Conservation (phyloP, 2,888 invertebrate genomes). For the Sialis lutaria region DNA sequence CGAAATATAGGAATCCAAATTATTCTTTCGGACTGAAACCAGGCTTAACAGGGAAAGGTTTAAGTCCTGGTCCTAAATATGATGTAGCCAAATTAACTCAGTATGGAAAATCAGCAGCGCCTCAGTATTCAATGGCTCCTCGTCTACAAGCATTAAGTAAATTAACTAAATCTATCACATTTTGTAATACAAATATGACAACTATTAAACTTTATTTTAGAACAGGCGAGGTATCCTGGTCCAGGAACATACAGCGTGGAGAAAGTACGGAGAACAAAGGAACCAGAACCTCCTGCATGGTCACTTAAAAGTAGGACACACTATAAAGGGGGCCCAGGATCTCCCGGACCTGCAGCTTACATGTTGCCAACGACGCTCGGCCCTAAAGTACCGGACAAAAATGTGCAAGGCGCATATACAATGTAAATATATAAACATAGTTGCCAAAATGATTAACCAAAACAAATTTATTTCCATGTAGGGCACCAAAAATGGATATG, state of each 20-base stretch:
- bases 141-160: neutral
- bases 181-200: neutral
- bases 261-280: constrained; percentile 31
- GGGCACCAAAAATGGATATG: neutral
- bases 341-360: constrained; percentile 47
- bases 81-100: constrained; percentile 31
- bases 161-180: neutral
- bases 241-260: constrained; percentile 47
- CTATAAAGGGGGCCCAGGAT: constrained; percentile 14
- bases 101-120: constrained; percentile 27
- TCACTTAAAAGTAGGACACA: constrained; percentile 31
- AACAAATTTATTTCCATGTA: neutral
- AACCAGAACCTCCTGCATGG: constrained; percentile 37
- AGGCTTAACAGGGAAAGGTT: constrained; percentile 12
- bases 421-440: constrained; percentile 22
- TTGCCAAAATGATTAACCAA: constrained; percentile 1
- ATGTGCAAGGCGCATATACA: constrained; percentile 28
- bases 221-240: constrained; percentile 32
- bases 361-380: constrained; percentile 30
- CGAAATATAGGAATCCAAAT: constrained; percentile 41
- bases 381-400: constrained; percentile 31
- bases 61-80: constrained; percentile 27
- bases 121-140: constrained; percentile 26
- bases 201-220: constrained; percentile 19
- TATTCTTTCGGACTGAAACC: constrained; percentile 37